These are phyloP conservation scores for Syrrhaptes paradoxus DNA, from an alignment of 2,113 vertebrate species.

Conservation along the genomic window DNA sequence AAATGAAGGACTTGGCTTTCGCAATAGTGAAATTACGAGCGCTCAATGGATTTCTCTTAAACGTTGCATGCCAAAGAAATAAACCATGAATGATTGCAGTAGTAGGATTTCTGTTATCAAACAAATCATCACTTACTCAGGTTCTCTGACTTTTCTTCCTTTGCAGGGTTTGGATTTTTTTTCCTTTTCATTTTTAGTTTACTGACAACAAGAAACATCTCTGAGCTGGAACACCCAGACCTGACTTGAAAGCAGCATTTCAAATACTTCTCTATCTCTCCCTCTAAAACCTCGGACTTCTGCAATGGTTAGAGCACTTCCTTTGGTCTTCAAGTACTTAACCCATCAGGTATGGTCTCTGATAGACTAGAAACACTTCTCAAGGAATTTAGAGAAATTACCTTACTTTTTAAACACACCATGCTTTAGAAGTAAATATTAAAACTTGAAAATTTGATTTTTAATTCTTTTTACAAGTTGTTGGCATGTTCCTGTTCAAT, in stretches of 20 bases:
- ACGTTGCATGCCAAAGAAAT: constrained; percentile 15
- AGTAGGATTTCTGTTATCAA: constrained; percentile 25
- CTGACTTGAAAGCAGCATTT: neutral
- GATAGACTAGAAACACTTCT: neutral
- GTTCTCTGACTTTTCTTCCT: neutral
- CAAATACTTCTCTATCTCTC: neutral
- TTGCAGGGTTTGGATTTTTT: neutral
- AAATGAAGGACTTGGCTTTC: constrained; percentile 34
- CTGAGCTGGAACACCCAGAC: neutral
- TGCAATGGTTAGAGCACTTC: neutral
- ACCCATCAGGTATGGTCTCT: neutral
- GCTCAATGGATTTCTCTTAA: constrained; percentile 15
- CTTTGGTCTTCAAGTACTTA: neutral
- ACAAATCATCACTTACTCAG: constrained; percentile 31
- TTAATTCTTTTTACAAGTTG: neutral
- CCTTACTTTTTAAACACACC: neutral
- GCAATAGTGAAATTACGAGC: neutral
- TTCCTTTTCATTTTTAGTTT: constrained; percentile 25
- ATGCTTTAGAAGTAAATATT: neutral
- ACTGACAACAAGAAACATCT: constrained; percentile 16
- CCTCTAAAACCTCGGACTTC: neutral
- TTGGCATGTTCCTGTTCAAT: neutral
- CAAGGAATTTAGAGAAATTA: neutral
- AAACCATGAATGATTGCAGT: constrained; percentile 21
- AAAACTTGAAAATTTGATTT: neutral